Base-by-base conservation (phyloP, 1,140 invertebrate species). In the Metaphire vulgaris region DNA sequence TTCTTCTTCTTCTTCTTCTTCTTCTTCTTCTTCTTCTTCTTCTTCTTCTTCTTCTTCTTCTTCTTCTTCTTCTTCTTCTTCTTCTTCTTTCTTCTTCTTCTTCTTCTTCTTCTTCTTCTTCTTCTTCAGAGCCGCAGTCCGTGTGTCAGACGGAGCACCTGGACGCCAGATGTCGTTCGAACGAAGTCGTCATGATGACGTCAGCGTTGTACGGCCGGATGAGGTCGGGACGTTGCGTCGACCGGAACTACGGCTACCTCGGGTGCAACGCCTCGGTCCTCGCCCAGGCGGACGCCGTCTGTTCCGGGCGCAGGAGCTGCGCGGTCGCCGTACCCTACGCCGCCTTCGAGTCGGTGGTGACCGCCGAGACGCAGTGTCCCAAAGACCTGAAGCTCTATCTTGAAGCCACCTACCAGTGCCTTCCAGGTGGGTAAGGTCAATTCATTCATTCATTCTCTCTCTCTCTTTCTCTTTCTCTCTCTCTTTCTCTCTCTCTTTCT, bases 141-240 rank as follows among this genome's bases (percentile, higher is more conserved):
- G 30, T 71, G 29, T 71, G 69, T 71, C 69, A 71, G 30, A 71
- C 30, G 30, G 69, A 71, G 33, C n/a, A n/a, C 1, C 32, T 71
- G 28, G n/a, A 21, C 26, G 69, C 69, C 30, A 71, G 33, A 28
- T 71, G 69, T 33, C 26, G n/a, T 1, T 26, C 30, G 32, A 33
- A 33, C 33, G 30, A 71, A 30, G 69, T 71, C 30, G 69, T 71
- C 30, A 30, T 71, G n/a, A 71, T 71, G 69, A 71, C 69, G 69
- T 71, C 69, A 71, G 29, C 69, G 69, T 31, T 71, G 30, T 71
- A 71, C 69, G 69, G 69, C 21, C 69, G 69, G n/a, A 71, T 71
- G 69, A 30, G 30, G n/a, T 32, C 1, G 0, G 69, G 30, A n/a
- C 30, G 69, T n/a, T 71, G 69, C 30, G 69, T 71, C 21, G 16